Base-by-base conservation (phyloP, 2,113 vertebrate genomes). In the Upupa epops region DNA sequence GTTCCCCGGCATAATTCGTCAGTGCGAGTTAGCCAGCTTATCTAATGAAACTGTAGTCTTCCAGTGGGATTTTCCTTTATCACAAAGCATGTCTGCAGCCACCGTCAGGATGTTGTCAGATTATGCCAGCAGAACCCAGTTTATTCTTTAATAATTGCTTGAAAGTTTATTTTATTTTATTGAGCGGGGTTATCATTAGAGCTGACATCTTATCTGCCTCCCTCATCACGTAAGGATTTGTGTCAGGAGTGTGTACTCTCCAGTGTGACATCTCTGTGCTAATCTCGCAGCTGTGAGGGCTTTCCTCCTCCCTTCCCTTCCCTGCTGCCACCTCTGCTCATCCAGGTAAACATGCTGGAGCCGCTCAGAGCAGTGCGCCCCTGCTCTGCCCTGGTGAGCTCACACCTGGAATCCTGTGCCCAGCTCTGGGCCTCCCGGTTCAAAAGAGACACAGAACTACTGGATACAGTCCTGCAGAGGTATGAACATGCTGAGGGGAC, bases 341-440 rank as follows among this genome's bases (percentile, higher is more conserved):
- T 86, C 86, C 97, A 97, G 63, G 97, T 56, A 52, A 97, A 97
- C 42, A 95, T 3, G 2, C 94, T 95, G 0, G 95, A 97, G 20
- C 89, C 92, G 49, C 97, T 98, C 97, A 97, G 20, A 98, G 89
- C 86, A 92, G 76, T 94, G 21, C 7, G 13, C 13, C 13, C 20
- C 46, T 48, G 17, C 9, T 17, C 46, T 48, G 13, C 18, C 46
- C 46, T 48, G 20, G 20, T 8, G 46, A 48, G 46, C 18, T 21
- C 46, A 48, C 46, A 48, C 20, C 46, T 48, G 46, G 46, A 48
- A 19, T 48, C 46, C 46, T 48, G 46, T 48, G 46, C 20, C 14
- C 46, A 48, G 46, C 20, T 17, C 46, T 19, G 17, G 46, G 19
- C 16, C 20, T 21, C 46, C 46, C 46, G 20, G 46, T 48, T 48